phyloP scores from a whole-genome alignment of 2,797 vertebrate genomes.

The Myotis daubentonii region DNA sequence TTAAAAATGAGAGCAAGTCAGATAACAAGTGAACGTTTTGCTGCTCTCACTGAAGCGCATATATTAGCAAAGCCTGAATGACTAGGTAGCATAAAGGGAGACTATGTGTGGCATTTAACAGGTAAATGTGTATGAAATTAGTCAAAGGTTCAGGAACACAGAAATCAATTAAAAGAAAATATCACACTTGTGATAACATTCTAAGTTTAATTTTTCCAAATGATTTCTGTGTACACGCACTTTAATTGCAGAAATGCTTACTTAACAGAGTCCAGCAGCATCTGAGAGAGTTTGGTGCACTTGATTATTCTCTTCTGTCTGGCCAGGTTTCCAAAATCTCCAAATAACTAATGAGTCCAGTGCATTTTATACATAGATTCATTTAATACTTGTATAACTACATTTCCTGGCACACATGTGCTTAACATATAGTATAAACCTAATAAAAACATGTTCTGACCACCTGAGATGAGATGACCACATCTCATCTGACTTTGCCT shows the following conservation, averaged over 20 bases:
- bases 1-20: background rate
- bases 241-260: background rate
- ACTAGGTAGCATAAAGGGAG: background rate
- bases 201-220: background rate
- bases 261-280: background rate
- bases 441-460: background rate
- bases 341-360: background rate
- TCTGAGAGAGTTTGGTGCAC: background rate
- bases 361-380: background rate
- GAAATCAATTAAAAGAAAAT: background rate
- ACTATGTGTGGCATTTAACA: background rate
- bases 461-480: background rate
- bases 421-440: background rate
- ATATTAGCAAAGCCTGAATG: background rate
- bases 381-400: background rate
- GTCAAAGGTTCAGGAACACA: background rate
- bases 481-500: background rate
- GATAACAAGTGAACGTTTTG: background rate
- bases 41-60: background rate
- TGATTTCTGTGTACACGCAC: background rate
- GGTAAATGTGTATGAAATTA: background rate
- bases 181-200: background rate
- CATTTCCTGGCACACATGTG: background rate
- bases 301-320: background rate
- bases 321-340: background rate